These are phyloP conservation scores for Megalops cyprinoides DNA, from an alignment of 2,797 vertebrate species.

Conservation along the genomic window DNA sequence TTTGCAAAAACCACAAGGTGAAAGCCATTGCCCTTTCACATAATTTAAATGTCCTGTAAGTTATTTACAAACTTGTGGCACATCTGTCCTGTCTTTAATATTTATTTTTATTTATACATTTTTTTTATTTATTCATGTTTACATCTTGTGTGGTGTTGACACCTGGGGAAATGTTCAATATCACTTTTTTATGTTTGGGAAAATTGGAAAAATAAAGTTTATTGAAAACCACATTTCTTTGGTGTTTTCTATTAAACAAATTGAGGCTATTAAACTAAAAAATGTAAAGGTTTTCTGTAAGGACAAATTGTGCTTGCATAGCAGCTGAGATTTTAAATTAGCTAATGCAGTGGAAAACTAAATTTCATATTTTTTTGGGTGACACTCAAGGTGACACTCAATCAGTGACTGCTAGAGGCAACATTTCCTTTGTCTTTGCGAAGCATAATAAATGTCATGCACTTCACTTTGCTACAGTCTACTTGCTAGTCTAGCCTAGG, in stretches of 20 bases:
- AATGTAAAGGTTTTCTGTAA: not conserved
- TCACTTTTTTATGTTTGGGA: slow-evolving; percentile 74
- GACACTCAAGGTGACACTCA: too few species aligned
- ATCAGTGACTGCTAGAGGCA: not conserved
- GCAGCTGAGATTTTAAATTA: too few species aligned
- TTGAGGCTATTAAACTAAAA: not conserved
- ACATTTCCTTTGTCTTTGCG: slow-evolving; percentile 4
- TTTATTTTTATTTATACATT: slow-evolving; percentile 79
- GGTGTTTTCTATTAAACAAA: not conserved
- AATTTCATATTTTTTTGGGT: too few species aligned
- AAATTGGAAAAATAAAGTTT: slow-evolving; percentile 77
- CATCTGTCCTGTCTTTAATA: slow-evolving; percentile 68
- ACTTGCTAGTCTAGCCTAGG: not conserved
- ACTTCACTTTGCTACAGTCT: not conserved
- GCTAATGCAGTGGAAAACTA: too few species aligned
- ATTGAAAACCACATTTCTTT: slow-evolving; percentile 45
- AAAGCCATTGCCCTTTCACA: slow-evolving; percentile 74
- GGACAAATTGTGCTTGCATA: too few species aligned
- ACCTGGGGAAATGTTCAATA: slow-evolving; percentile 68
- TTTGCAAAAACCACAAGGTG: slow-evolving; percentile 70
- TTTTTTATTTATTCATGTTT: slow-evolving; percentile 78
- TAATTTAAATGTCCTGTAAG: slow-evolving; percentile 48
- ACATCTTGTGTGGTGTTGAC: slow-evolving; percentile 69
- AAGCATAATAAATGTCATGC: not conserved
- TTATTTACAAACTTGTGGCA: slow-evolving; percentile 68